Conservation (phyloP, 1,140 invertebrate species). For the Triops cancriformis region DNA sequence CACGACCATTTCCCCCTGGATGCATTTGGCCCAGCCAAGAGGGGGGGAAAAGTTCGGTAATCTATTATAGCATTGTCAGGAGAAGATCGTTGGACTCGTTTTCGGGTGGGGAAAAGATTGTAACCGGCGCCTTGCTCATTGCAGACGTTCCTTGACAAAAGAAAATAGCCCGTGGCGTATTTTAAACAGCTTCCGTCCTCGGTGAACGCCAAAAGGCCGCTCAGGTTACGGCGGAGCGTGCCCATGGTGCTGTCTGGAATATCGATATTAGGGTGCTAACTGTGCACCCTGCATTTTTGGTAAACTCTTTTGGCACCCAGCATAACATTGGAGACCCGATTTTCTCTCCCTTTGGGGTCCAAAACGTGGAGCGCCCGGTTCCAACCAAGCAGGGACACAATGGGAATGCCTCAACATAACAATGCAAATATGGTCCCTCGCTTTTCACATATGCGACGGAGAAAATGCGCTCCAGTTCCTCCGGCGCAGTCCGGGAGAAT, state of each 20-base stretch:
- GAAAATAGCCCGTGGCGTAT: background rate
- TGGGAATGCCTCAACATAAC: conserved; percentile 3
- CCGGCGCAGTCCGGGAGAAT: background rate
- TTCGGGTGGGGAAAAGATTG: too few species aligned
- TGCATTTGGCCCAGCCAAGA: background rate
- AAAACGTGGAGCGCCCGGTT: too few species aligned
- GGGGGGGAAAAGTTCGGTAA: background rate
- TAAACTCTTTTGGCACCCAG: conserved; percentile 2
- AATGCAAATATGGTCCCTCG: background rate
- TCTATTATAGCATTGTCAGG: background rate
- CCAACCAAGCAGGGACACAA: background rate
- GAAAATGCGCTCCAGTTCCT: background rate
- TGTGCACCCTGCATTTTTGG: background rate
- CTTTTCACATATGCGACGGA: background rate
- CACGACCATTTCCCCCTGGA: background rate
- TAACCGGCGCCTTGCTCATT: too few species aligned
- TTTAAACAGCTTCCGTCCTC: background rate
- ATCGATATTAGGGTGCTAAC: background rate
- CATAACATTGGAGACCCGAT: background rate
- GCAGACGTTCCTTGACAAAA: background rate
- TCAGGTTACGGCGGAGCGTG: background rate
- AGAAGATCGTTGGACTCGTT: background rate
- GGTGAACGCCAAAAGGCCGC: background rate
- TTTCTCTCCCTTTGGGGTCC: background rate
- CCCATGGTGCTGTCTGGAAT: background rate